These are phyloP conservation scores for Hippocampus zosterae DNA, from an alignment of 2,113 vertebrate species.

Conservation along the genomic window DNA sequence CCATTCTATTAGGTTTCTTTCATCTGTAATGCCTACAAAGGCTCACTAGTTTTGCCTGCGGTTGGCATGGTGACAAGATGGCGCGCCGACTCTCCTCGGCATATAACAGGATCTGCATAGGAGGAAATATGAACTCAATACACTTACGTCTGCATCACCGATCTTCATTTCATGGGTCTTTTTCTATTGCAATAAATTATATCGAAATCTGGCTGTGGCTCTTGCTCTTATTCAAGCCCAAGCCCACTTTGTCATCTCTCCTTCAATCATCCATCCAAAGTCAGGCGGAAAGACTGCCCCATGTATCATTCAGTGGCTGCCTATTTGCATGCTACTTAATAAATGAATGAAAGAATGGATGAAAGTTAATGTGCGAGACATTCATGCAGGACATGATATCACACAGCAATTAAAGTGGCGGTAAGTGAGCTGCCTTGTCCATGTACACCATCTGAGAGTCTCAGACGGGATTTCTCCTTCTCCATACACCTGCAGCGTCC, in stretches of 20 bases:
- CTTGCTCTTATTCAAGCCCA: constrained; percentile 11
- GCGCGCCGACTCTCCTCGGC: constrained; percentile 16
- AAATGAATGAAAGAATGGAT: constrained; percentile 8
- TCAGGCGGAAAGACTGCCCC: constrained; percentile 45
- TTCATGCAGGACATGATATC: constrained; percentile 53
- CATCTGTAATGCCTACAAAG: constrained; percentile 37
- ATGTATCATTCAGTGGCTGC: constrained; percentile 61
- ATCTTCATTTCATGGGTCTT: constrained; percentile 17
- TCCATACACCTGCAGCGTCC: constrained; percentile 9
- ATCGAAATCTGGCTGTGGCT: constrained; percentile 25
- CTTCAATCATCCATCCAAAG: constrained; percentile 29
- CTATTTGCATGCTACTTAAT: constrained; percentile 45
- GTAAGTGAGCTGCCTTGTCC: constrained; percentile 57
- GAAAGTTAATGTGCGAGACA: constrained; percentile 47
- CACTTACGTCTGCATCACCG: constrained; percentile 6
- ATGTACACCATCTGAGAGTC: constrained; percentile 4
- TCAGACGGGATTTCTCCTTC: constrained; percentile 6
- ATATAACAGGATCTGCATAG: constrained; percentile 11
- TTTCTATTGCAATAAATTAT: constrained; percentile 11
- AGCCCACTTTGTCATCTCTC: constrained; percentile 42
- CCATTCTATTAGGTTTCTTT: constrained; percentile 45
- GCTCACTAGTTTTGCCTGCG: constrained; percentile 27
- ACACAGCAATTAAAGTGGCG: constrained; percentile 53
- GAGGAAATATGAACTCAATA: constrained; percentile 29
- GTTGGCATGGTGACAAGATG: constrained; percentile 54